Conservation (phyloP, 2,113 vertebrate genomes). For the Microcebus jonahi region DNA sequence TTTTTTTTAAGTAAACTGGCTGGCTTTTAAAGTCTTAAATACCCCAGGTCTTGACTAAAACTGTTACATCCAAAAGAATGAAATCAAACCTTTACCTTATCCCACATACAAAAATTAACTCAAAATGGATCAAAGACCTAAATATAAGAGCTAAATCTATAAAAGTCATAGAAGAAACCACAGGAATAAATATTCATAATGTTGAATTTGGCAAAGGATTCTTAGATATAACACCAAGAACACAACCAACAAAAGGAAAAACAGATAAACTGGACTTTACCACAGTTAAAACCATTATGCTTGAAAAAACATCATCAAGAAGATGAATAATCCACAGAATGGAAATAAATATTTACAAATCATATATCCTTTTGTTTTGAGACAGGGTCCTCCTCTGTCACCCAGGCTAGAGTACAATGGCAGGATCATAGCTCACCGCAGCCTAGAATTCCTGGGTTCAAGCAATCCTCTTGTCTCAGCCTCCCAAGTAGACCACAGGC, state of each 20-base stretch:
- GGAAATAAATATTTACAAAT: neutral
- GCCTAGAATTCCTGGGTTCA: no score
- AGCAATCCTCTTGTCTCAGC: no score
- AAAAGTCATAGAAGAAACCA: neutral
- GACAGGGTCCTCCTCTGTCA: no score
- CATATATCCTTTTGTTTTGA: neutral
- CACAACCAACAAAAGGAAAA: neutral
- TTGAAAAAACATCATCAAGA: neutral
- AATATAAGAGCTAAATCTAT: neutral
- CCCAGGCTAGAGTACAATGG: no score
- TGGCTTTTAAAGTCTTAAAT: neutral
- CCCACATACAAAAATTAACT: slow-evolving; percentile 13
- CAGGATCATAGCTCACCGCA: no score
- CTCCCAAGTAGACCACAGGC: no score
- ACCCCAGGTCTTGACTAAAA: neutral
- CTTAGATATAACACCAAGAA: neutral
- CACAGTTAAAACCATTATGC: neutral
- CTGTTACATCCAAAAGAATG: neutral
- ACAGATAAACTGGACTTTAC: neutral
- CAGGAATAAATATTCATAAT: neutral
- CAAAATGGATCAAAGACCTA: neutral
- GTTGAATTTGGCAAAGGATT: neutral
- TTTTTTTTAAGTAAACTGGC: neutral
- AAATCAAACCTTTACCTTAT: neutral
- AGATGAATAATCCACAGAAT: neutral